These are phyloP conservation scores for Antedon mediterranea DNA, from an alignment of 53 echinoderm and acorn worm genomes.

Conservation along the genomic window DNA sequence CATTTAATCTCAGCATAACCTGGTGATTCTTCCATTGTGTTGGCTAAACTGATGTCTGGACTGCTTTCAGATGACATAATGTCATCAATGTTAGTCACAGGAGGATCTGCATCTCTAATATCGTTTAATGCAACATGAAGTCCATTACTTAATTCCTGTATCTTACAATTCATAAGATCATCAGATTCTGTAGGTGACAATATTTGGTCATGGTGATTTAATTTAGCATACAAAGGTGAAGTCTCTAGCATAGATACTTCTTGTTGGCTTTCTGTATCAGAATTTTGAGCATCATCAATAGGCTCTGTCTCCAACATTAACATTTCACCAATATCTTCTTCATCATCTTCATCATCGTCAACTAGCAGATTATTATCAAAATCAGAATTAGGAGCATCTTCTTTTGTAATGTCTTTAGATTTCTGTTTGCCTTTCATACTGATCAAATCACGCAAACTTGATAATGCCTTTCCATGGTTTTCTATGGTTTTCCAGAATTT, in stretches of 20 bases:
- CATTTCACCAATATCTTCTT: conserved; percentile 56
- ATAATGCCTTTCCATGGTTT: conserved; percentile 8
- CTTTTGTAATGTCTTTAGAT: not conserved
- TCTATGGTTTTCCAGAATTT: conserved; percentile 30
- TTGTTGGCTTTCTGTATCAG: not conserved
- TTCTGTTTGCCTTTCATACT: conserved; percentile 16
- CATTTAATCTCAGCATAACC: not conserved
- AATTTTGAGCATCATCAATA: conserved; percentile 25
- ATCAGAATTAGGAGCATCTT: not conserved
- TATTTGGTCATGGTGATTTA: not conserved
- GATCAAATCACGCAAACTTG: conserved; percentile 16
- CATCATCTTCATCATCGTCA: conserved; percentile 34
- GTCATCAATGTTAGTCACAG: conserved; percentile 91
- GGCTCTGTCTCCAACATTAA: conserved; percentile 64
- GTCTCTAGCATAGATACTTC: not conserved
- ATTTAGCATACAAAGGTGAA: not conserved
- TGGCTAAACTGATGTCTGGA: conserved; percentile 2
- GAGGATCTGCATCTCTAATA: conserved; percentile 32
- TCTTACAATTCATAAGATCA: not conserved
- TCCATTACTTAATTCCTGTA: not conserved
- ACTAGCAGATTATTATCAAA: conserved; percentile 1
- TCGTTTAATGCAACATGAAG: conserved; percentile 5
- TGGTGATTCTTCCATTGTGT: not conserved
- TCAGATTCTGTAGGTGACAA: not conserved
- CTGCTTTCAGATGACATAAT: conserved; percentile 38